Conservation (phyloP, 2,888 invertebrate genomes). For the Drosophila sordidula region DNA sequence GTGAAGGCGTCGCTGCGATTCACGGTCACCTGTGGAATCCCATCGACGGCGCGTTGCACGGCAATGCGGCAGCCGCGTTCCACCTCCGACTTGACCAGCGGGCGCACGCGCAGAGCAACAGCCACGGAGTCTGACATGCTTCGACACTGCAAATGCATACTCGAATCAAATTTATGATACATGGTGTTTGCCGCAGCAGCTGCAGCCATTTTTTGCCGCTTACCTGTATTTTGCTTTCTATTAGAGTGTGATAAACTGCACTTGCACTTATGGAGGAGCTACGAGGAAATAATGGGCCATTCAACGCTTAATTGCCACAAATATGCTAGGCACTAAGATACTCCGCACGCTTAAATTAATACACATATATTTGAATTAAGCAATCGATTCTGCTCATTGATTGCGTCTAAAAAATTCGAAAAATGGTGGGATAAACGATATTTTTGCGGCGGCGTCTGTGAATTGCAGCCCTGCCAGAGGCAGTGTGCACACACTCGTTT, state of each 20-base stretch:
- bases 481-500: neutral
- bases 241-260: neutral
- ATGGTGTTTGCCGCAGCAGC: neutral
- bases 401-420: conserved; percentile 25
- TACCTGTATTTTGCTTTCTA: neutral
- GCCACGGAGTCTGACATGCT: conserved; percentile 44
- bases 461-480: conserved; percentile 1
- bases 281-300: neutral
- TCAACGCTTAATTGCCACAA: neutral
- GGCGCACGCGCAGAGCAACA: conserved; percentile 93
- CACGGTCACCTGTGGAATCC: conserved; percentile 90
- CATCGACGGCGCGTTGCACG: conserved; percentile 88
- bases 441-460: conserved; percentile 19
- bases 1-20: conserved; percentile 90
- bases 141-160: neutral
- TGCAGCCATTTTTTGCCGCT: neutral
- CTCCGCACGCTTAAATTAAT: neutral
- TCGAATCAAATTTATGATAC: neutral
- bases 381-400: neutral
- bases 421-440: conserved; percentile 36
- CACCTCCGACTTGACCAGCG: conserved; percentile 90
- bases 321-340: neutral
- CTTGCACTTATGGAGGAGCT: neutral
- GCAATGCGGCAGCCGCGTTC: conserved; percentile 91
- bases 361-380: neutral